phyloP scores from a whole-genome alignment of 2,113 vertebrate genomes.

The Cephalopterus ornatus region DNA sequence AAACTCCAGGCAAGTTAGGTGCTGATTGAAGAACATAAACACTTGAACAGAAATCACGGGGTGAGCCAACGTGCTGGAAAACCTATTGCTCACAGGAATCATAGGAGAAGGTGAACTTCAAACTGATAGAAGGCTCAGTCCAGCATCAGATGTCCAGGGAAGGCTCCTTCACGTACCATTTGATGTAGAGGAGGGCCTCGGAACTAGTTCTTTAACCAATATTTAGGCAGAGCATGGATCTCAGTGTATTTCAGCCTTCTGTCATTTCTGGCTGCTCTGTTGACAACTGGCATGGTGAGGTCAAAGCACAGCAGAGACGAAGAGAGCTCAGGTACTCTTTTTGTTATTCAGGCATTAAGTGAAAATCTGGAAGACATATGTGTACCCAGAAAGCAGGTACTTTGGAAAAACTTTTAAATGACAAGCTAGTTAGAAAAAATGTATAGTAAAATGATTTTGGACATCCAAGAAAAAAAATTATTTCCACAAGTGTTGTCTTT shows the following conservation, averaged over 20 bases:
- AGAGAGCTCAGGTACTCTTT: neutral
- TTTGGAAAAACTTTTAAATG: neutral
- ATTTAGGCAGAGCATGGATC: neutral
- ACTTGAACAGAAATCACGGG: slow-evolving; percentile 2
- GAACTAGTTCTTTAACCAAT: neutral
- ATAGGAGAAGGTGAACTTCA: neutral
- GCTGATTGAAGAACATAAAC: slow-evolving; percentile 59
- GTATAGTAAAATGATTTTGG: neutral
- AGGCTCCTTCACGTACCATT: rapidly evolving
- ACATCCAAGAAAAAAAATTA: neutral
- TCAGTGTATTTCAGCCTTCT: neutral
- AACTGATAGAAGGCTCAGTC: neutral
- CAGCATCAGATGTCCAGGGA: neutral
- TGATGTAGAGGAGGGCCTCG: neutral
- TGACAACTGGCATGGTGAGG: neutral
- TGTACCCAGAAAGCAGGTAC: neutral
- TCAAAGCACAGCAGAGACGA: neutral
- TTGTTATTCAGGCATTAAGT: neutral
- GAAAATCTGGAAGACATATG: neutral
- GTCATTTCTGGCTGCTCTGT: neutral
- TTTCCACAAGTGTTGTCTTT: neutral
- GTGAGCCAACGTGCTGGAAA: neutral
- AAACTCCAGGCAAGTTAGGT: slow-evolving; percentile 4
- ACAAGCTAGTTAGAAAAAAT: neutral
- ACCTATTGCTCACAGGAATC: neutral